Evolutionary conservation across 2,888 invertebrate genomes (phyloP), one percentile per base, ranked within the genome.

Genomic region (Steinernema carpocapsae): DNA sequence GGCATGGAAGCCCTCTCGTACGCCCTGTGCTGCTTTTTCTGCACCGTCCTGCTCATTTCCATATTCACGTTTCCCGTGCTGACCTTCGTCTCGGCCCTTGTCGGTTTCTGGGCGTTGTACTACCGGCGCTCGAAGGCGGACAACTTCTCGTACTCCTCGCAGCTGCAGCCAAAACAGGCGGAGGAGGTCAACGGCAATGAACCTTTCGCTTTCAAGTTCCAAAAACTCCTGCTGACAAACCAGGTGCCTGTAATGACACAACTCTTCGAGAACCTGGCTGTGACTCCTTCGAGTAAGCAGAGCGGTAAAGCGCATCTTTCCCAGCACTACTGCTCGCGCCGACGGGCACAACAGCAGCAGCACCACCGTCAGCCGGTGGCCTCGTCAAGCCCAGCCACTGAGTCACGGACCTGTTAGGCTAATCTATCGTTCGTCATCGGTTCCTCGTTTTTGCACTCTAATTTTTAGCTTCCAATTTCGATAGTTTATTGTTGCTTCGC

Each of bases 391-490:
- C 64, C 64, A 64, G 64, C 17, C 64, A 64, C 64, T 64, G 64
- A 64, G 64, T 64, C 64, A 64, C 32, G 32, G 64, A 64, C 64
- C 64, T 64, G 64, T 64, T 64, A 64, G 64, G 64, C 64, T 64
- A 29, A 29, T 64, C 22, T 64, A 64, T 64, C 32, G 64, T 22
- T 64, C 64, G 64, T 32, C 64, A 64, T 29, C 64, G 29, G 64
- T 64, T 32, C 64, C 37, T 56, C 56, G 29, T 32, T 64, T 32
- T 29, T 29, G 24, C 64, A 2, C 1, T 29, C 26, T 32, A 29
- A 26, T 64, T 64, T n/a, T 64, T 37, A 37, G 37, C 32, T 26
- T 64, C n/a, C 32, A 19, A 4, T 56, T 56, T 22, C 12, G 22
- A 64, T 3, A 29, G 3, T 6, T 32, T 17, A 64, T 52, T 22